Conservation (phyloP, 2,888 invertebrate genomes). For the Dichetophora obliterata region DNA sequence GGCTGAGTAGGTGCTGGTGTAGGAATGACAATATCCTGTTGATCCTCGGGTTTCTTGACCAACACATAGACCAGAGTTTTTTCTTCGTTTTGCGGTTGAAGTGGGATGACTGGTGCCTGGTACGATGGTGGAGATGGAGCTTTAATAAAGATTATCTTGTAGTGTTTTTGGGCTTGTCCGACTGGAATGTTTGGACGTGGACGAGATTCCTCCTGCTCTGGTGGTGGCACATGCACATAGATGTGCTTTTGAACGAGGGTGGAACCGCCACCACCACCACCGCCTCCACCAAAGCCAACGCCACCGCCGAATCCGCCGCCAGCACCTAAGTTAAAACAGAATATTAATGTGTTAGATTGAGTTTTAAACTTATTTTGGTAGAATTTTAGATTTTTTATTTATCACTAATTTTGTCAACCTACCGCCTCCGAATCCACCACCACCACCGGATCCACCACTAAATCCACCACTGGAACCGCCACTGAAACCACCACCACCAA, state of each 20-base stretch:
- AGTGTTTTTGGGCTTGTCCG: constrained; percentile 86
- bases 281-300: constrained; percentile 58
- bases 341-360: neutral
- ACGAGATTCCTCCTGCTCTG: constrained; percentile 83
- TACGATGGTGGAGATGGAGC: constrained; percentile 88
- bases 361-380: neutral
- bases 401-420: neutral
- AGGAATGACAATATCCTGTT: constrained; percentile 84
- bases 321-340: constrained; percentile 1
- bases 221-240: constrained; percentile 91
- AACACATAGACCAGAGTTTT: constrained; percentile 91
- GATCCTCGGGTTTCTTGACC: constrained; percentile 89
- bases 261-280: constrained; percentile 67
- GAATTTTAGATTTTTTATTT: neutral
- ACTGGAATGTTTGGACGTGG: constrained; percentile 74
- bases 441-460: constrained; percentile 52
- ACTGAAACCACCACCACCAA: constrained; percentile 54
- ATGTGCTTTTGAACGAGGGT: constrained; percentile 85
- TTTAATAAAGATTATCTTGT: constrained; percentile 94
- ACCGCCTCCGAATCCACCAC: constrained; percentile 42
- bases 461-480: constrained; percentile 52
- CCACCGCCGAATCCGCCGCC: constrained; percentile 44
- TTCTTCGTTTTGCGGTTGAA: constrained; percentile 86
- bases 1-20: constrained; percentile 85
- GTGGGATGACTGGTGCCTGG: constrained; percentile 83